These are phyloP conservation scores for Lemur catta DNA, from an alignment of 2,797 vertebrate species.

Conservation along the genomic window DNA sequence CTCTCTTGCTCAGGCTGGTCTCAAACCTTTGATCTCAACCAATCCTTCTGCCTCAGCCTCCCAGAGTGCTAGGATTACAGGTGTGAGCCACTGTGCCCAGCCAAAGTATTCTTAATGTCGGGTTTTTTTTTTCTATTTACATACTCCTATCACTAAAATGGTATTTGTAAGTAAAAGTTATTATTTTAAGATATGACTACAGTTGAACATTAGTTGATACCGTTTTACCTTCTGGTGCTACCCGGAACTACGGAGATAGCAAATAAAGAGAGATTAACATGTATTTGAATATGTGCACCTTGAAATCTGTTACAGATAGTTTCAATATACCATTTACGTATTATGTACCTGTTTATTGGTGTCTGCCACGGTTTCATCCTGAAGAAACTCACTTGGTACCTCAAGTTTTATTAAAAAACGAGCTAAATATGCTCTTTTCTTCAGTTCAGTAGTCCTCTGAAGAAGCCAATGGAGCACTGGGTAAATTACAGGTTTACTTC, in stretches of 20 bases:
- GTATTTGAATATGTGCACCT: background rate
- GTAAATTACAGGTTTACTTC: constrained; percentile 95
- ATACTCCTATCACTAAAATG: background rate
- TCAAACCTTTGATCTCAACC: no score
- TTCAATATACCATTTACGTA: background rate
- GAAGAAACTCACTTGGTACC: constrained; percentile 94
- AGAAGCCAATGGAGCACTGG: constrained; percentile 96
- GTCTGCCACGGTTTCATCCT: constrained; percentile 93
- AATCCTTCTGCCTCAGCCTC: no score
- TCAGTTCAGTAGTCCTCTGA: constrained; percentile 92
- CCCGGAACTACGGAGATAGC: background rate
- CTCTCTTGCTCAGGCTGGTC: no score
- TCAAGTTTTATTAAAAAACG: constrained; percentile 95
- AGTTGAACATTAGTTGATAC: background rate
- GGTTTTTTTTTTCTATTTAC: background rate
- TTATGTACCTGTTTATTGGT: constrained; percentile 91
- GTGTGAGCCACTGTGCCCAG: background rate
- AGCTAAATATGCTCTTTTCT: constrained; percentile 96
- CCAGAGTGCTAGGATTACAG: background rate
- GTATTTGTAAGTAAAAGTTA: background rate
- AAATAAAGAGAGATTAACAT: background rate
- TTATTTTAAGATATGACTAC: background rate
- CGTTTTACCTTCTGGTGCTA: background rate
- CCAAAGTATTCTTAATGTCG: background rate
- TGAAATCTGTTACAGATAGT: background rate